Percentiles rank a stretch among this genome's conserved stretches.
These are phyloP conservation scores for Dipodomys spectabilis DNA, from an alignment of 2,113 vertebrate genomes.

Conservation along the genomic window DNA sequence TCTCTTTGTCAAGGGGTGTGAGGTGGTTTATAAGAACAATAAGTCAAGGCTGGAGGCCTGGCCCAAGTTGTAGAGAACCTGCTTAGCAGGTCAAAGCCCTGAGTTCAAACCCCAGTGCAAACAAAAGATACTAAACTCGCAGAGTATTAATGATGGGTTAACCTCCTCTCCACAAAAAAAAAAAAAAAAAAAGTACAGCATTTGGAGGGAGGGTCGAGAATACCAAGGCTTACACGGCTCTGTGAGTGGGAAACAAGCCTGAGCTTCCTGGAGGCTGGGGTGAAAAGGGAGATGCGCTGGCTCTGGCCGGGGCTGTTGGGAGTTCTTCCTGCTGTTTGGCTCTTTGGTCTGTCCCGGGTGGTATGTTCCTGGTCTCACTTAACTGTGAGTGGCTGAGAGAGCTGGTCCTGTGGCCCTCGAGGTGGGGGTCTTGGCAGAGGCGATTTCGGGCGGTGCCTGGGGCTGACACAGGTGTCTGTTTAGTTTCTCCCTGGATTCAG, in stretches of 20 bases:
- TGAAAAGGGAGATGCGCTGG: not conserved
- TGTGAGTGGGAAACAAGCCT: not conserved
- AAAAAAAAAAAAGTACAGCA: not conserved
- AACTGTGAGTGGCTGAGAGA: not conserved
- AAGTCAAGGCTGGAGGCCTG: not conserved
- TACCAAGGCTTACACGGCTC: rapidly evolving
- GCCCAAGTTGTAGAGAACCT: no score
- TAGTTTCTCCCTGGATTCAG: not conserved
- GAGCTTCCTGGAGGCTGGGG: constrained; percentile 33
- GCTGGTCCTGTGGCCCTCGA: not conserved
- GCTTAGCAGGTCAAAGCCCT: no score
- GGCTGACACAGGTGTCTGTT: not conserved
- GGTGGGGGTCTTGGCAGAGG: not conserved
- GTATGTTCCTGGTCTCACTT: not conserved
- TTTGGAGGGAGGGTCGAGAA: not conserved
- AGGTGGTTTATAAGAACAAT: not conserved
- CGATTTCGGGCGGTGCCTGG: no score
- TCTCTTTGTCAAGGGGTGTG: not conserved
- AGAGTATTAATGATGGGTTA: not conserved
- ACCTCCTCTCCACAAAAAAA: not conserved
- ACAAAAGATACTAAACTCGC: not conserved
- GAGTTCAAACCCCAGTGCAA: no score
- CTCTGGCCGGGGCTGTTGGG: not conserved
- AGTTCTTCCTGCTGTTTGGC: not conserved
- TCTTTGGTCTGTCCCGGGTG: not conserved